These are phyloP conservation scores for Lineus longissimus DNA, from an alignment of 1,140 invertebrate species.

Conservation along the genomic window DNA sequence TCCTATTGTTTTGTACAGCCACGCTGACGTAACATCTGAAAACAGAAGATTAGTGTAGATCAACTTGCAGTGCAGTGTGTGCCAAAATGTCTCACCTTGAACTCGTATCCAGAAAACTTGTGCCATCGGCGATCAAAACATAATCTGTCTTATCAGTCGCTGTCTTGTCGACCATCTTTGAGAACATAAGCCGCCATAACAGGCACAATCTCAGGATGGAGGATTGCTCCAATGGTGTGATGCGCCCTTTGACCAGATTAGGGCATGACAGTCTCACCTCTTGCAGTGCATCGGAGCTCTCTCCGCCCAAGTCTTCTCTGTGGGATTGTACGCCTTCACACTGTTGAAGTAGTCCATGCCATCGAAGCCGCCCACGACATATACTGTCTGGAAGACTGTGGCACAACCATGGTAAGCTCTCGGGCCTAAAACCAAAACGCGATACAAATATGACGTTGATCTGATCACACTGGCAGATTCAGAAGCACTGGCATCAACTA, in stretches of 20 bases:
- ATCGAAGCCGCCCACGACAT: slow-evolving; percentile 58
- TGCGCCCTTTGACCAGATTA: no score
- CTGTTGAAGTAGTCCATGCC: slow-evolving; percentile 41
- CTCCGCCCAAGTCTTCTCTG: slow-evolving; percentile 35
- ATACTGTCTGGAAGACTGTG: slow-evolving; percentile 65
- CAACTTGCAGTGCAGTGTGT: neutral
- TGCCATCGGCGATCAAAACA: no score
- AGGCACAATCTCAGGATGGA: no score
- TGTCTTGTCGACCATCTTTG: no score
- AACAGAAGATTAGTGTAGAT: neutral
- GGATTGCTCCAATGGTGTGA: no score
- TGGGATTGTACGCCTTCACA: slow-evolving; percentile 36
- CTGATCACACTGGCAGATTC: no score
- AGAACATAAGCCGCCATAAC: no score
- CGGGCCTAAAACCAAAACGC: slow-evolving; percentile 45
- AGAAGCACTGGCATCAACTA: no score
- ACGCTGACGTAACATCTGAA: slow-evolving; percentile 60
- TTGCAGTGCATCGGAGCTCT: slow-evolving; percentile 37
- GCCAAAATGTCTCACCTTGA: neutral
- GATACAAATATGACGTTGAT: no score
- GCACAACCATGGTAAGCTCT: slow-evolving; percentile 70
- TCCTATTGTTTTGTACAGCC: slow-evolving; percentile 65
- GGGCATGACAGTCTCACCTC: no score
- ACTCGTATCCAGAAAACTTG: no score
- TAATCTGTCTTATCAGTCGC: no score